Evolutionary conservation across 2,113 vertebrate species (phyloP).

Genomic region (Chloropsis cyanopogon): DNA sequence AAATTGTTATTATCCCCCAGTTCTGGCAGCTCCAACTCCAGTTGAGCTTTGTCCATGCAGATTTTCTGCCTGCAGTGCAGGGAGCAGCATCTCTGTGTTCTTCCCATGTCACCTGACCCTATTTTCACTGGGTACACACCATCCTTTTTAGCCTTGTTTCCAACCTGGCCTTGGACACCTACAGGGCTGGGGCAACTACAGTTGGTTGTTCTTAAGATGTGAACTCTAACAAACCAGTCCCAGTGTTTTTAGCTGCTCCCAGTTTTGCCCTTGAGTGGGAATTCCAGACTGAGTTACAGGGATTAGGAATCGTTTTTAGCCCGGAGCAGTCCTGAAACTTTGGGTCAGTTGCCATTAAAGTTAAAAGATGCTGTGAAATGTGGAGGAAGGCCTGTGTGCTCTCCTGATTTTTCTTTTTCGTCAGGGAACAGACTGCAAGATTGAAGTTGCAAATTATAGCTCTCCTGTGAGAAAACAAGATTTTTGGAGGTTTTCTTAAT

Average conservation of each 20-base stretch:
- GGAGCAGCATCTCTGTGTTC: neutral
- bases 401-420: neutral
- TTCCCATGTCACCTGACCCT: neutral
- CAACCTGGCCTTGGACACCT: neutral
- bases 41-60: fast-evolving
- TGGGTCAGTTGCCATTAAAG: neutral
- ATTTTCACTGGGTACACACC: neutral
- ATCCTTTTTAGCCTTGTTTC: neutral
- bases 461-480: neutral
- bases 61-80: neutral
- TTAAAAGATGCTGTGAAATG: neutral
- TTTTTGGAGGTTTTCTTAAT: neutral
- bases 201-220: neutral
- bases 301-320: neutral
- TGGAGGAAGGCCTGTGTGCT: neutral
- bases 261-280: neutral
- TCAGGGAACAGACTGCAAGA: neutral
- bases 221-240: neutral
- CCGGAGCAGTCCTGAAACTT: neutral
- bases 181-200: neutral
- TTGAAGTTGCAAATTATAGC: neutral
- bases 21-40: neutral
- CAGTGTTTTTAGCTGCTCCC: neutral
- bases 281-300: neutral
- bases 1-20: neutral